Evolutionary conservation across 2,888 invertebrate species (phyloP).

Genomic region (Parnassius apollo): DNA sequence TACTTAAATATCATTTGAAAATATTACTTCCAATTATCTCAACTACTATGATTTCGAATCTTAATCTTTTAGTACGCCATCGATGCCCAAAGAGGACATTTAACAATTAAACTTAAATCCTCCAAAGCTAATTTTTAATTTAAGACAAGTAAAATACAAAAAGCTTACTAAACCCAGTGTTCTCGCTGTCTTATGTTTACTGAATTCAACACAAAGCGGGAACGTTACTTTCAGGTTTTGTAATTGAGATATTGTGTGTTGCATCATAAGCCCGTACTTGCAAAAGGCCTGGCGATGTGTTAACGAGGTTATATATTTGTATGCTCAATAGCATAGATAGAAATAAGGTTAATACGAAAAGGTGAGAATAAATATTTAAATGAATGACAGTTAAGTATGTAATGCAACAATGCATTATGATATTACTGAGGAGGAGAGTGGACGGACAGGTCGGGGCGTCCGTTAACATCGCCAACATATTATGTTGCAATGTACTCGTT

Average conservation of each 20-base stretch:
- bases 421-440: background rate
- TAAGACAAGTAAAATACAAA: no score
- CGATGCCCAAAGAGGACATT: no score
- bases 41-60: no score
- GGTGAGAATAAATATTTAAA: constrained; percentile 11
- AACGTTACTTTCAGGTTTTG: constrained; percentile 3
- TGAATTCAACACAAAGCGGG: background rate
- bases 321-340: constrained; percentile 9
- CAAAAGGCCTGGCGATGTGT: constrained; percentile 2
- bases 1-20: no score
- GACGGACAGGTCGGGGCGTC: background rate
- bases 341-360: constrained; percentile 18
- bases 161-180: no score
- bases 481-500: constrained; percentile 9
- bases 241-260: constrained; percentile 8
- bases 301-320: constrained; percentile 8
- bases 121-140: no score
- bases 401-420: constrained; percentile 2
- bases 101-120: no score
- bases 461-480: constrained; percentile 6
- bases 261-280: background rate
- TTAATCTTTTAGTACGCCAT: no score
- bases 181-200: no score
- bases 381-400: constrained; percentile 4
- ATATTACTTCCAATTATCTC: no score